Conservation (phyloP, 2,797 vertebrate genomes). For the Microctenopoma stevenorrisi region DNA sequence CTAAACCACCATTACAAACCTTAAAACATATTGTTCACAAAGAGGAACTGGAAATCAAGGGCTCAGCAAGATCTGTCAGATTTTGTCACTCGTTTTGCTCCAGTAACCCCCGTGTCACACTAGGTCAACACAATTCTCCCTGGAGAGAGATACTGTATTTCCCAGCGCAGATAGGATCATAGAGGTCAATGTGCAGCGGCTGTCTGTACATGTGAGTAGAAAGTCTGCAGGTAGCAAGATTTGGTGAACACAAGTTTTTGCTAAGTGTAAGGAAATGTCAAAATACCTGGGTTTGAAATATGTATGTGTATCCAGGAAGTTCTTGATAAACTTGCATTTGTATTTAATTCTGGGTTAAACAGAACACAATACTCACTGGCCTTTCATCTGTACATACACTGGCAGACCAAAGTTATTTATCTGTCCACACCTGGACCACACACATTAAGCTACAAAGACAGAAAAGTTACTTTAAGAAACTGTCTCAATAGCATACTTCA, state of each 20-base stretch:
- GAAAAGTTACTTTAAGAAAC: slow-evolving; percentile 58
- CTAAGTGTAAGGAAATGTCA: neutral
- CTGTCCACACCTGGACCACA: slow-evolving; percentile 27
- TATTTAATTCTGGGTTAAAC: neutral
- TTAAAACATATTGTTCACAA: slow-evolving; percentile 38
- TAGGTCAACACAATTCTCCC: slow-evolving; percentile 65
- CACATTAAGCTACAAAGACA: slow-evolving; percentile 25
- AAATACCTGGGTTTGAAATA: slow-evolving; percentile 4
- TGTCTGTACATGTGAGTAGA: slow-evolving; percentile 17
- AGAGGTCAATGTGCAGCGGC: slow-evolving; percentile 30
- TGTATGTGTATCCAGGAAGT: neutral
- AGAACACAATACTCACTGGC: neutral
- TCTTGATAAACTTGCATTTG: too few species aligned
- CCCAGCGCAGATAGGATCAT: slow-evolving; percentile 33
- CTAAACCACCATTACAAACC: too few species aligned
- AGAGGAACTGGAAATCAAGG: slow-evolving; percentile 53
- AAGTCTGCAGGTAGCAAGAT: slow-evolving; percentile 15
- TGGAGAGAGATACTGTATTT: slow-evolving; percentile 38
- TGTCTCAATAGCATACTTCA: slow-evolving; percentile 35
- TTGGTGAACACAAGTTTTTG: too few species aligned
- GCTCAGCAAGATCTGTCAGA: slow-evolving; percentile 73
- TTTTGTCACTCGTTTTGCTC: slow-evolving; percentile 75
- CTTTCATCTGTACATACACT: too few species aligned
- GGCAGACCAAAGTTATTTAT: too few species aligned
- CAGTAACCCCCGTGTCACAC: slow-evolving; percentile 68